Evolutionary conservation across 2,888 invertebrate genomes (phyloP).

Genomic region (Temnothorax rugatulus): DNA sequence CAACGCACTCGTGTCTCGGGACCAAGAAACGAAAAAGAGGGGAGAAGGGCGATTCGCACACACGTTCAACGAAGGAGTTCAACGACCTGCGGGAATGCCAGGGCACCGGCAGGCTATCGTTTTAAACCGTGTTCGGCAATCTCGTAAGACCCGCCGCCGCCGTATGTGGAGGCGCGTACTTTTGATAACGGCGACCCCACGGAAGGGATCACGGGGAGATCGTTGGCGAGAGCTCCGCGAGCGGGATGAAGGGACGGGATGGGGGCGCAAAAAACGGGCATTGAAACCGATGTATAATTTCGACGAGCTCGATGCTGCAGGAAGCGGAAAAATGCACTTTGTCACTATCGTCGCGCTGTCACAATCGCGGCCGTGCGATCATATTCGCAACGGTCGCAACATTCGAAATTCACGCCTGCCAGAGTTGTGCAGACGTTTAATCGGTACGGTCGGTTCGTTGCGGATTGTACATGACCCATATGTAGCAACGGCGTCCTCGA

Average conservation of each 20-base stretch:
- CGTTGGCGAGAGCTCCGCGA: neutral
- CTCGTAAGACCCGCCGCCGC: conserved; percentile 61
- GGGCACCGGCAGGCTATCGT: conserved; percentile 72
- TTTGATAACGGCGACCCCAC: conserved; percentile 51
- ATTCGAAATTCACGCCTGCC: conserved; percentile 21
- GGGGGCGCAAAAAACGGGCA: neutral
- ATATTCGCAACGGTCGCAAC: neutral
- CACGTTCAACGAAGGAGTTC: conserved; percentile 70
- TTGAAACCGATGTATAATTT: conserved; percentile 10
- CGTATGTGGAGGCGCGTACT: conserved; percentile 34
- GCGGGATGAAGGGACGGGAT: neutral
- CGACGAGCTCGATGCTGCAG: neutral
- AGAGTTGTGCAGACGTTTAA: conserved; percentile 72
- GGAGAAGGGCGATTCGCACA: conserved; percentile 66
- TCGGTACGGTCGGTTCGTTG: conserved; percentile 71
- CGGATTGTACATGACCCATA: conserved; percentile 70
- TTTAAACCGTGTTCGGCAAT: conserved; percentile 74
- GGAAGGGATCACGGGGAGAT: conserved; percentile 24
- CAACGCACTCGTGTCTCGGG: conserved; percentile 53
- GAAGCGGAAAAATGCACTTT: neutral
- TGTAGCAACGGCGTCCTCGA: conserved; percentile 52
- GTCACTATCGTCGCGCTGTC: neutral
- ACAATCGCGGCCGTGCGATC: conserved; percentile 23
- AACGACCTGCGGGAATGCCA: conserved; percentile 77
- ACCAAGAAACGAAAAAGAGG: conserved; percentile 67